Conservation (phyloP, 2,113 vertebrate genomes). For the Chamaetylas fuelleborni region DNA sequence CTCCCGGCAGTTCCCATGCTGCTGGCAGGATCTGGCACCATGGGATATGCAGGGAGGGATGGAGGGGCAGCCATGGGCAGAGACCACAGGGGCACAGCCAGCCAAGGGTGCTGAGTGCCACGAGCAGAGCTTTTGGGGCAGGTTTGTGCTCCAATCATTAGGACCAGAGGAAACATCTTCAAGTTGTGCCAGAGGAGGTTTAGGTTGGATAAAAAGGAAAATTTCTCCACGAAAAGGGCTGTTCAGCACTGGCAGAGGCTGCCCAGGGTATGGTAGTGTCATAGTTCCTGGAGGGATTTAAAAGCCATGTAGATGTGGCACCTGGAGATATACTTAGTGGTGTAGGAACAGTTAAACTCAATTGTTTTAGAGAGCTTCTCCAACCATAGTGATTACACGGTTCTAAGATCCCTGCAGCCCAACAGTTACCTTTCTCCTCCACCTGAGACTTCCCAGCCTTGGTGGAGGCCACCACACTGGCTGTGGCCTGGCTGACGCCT, state of each 20-base stretch:
- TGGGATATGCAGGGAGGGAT: not conserved
- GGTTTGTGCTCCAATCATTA: not conserved
- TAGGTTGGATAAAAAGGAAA: not conserved
- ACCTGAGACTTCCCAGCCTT: constrained; percentile 92
- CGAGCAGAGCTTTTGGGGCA: not conserved
- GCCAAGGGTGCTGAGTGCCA: accelerated
- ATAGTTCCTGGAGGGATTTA: not conserved
- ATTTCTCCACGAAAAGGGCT: not conserved
- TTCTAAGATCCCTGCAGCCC: not conserved
- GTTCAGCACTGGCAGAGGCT: not conserved
- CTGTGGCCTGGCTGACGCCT: constrained; percentile 89
- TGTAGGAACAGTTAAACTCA: not conserved
- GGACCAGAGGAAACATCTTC: not conserved
- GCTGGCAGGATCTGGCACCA: not conserved
- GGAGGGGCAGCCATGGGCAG: not conserved
- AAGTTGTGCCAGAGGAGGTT: not conserved
- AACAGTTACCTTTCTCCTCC: constrained; percentile 84
- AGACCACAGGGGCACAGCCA: not conserved
- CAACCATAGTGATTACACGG: not conserved
- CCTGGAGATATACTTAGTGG: not conserved
- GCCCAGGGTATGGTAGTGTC: not conserved
- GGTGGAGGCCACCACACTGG: constrained; percentile 89
- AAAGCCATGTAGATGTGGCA: not conserved
- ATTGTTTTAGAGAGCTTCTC: not conserved
- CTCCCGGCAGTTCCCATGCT: accelerated